These are phyloP conservation scores for Drosophila grimshawi DNA, from an alignment of 1,140 invertebrate species.

Conservation along the genomic window DNA sequence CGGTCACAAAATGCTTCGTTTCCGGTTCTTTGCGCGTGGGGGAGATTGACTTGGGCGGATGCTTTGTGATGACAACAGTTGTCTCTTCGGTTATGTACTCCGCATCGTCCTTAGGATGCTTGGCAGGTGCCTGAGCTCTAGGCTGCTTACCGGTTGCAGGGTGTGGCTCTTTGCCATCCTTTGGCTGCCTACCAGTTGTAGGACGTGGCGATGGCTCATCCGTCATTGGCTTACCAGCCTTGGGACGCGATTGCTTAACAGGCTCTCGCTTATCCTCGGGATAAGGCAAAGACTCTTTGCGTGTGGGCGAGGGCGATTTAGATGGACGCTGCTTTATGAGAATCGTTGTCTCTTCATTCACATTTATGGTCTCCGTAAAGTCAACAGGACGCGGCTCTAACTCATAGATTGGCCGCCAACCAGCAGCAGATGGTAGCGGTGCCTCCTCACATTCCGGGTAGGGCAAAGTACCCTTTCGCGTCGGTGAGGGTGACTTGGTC, in stretches of 20 bases:
- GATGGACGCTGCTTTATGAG: slow-evolving; percentile 45
- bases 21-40: slow-evolving; percentile 40
- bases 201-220: slow-evolving; percentile 4
- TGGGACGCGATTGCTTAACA: not conserved
- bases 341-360: slow-evolving; percentile 59
- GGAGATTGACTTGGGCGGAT: slow-evolving; percentile 37
- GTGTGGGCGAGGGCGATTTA: slow-evolving; percentile 48
- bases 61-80: slow-evolving; percentile 10
- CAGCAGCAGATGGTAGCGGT: not conserved
- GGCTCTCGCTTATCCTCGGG: not conserved
- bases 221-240: not conserved
- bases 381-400: not conserved
- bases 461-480: slow-evolving; percentile 14
- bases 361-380: slow-evolving; percentile 26
- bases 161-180: not conserved
- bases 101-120: slow-evolving; percentile 10
- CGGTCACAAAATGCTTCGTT: slow-evolving; percentile 48
- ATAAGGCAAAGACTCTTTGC: not conserved
- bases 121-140: not conserved
- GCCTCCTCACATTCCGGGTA: slow-evolving; percentile 6
- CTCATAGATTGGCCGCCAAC: not conserved
- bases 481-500: slow-evolving; percentile 38
- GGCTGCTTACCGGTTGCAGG: not conserved
- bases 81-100: slow-evolving; percentile 9
- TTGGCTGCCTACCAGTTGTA: not conserved